Percentiles rank a stretch among this genome's conserved stretches.
phyloP scores from a whole-genome alignment of 2,113 vertebrate species.

The Chloebia gouldiae region DNA sequence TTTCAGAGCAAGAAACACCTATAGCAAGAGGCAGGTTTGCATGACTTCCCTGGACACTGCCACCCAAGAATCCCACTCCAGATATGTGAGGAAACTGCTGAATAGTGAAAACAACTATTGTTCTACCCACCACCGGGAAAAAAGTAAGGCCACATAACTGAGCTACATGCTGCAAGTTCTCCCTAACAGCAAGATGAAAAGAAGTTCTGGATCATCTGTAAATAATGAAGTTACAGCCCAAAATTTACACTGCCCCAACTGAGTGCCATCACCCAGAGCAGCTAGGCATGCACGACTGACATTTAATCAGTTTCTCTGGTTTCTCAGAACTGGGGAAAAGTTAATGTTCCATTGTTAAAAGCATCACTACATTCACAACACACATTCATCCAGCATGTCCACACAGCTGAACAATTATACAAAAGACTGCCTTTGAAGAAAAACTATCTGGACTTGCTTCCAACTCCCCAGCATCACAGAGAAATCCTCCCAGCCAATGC shows the following conservation, averaged over 20 bases:
- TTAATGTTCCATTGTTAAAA: constrained; percentile 9
- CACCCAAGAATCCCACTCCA: background rate
- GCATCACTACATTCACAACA: background rate
- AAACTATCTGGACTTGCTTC: background rate
- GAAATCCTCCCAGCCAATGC: background rate
- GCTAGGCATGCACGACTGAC: background rate
- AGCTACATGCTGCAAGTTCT: background rate
- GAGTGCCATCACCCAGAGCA: background rate
- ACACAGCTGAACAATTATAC: constrained; percentile 7
- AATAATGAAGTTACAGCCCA: background rate
- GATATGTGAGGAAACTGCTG: background rate
- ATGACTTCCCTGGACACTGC: background rate
- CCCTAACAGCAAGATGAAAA: background rate
- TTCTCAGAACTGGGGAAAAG: background rate
- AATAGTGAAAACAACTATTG: background rate
- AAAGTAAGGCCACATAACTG: background rate
- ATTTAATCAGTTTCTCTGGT: background rate
- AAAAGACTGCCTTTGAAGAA: background rate
- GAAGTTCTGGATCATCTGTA: background rate
- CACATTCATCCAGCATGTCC: background rate
- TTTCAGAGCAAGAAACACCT: background rate
- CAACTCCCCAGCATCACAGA: background rate
- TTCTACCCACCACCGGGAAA: background rate
- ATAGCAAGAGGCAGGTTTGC: background rate
- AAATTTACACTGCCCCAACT: background rate